Evolutionary conservation across 2,888 invertebrate genomes (phyloP).

Genomic region (Clunio marinus): DNA sequence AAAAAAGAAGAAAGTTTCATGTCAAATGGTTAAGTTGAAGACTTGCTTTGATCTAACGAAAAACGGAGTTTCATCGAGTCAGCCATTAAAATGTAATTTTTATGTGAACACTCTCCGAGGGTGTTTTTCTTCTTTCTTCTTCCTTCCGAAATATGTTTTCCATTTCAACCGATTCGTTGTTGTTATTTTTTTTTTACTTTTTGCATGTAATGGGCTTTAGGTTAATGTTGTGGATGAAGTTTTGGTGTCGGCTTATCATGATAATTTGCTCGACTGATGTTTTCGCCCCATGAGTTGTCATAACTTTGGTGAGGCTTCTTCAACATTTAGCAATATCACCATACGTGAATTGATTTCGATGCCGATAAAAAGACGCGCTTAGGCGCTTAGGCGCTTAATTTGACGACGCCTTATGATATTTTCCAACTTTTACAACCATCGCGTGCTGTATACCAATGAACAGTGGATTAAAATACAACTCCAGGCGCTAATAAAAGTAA

Average conservation of each 20-base stretch:
- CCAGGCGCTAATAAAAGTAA: slow-evolving; percentile 13
- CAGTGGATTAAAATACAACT: not conserved
- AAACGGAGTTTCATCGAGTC: no score
- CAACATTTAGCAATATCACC: no score
- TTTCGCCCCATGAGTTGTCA: no score
- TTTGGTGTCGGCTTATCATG: not conserved
- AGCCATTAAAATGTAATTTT: not conserved
- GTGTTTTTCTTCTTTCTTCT: not conserved
- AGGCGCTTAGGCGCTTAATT: not conserved
- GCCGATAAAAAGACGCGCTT: not conserved
- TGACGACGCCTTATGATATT: not conserved
- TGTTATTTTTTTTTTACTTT: not conserved
- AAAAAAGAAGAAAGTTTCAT: not conserved
- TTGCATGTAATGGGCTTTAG: not conserved
- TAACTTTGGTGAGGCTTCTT: no score
- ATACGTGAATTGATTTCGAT: no score
- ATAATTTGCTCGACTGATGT: not conserved
- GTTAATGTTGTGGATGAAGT: not conserved
- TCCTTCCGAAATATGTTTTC: not conserved
- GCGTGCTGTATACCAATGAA: slow-evolving; percentile 9
- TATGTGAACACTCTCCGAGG: not conserved
- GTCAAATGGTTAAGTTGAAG: slow-evolving; percentile 12
- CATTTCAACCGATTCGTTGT: not conserved
- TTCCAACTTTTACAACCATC: not conserved
- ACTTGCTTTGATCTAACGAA: no score